phyloP scores from a whole-genome alignment of 1,140 invertebrate species.

The Drosophila navojoa region DNA sequence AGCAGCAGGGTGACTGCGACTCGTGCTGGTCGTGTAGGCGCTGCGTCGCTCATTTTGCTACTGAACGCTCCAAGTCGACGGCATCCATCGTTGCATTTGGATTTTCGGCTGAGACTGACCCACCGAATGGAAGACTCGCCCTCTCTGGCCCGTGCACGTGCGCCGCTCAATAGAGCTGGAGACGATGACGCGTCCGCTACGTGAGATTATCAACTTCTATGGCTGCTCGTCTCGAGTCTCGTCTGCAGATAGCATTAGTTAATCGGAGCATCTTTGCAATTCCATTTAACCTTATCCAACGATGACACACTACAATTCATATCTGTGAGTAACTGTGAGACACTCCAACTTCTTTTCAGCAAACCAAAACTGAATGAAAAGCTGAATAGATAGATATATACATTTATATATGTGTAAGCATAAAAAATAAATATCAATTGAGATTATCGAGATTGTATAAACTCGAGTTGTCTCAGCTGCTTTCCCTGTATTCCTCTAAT shows the following conservation, averaged over 20 bases:
- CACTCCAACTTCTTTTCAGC: too few species aligned
- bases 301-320: conserved; percentile 56
- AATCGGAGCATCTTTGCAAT: conserved; percentile 19
- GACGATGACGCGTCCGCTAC: conserved; percentile 45
- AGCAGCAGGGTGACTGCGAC: conserved; percentile 35
- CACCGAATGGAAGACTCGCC: conserved; percentile 47
- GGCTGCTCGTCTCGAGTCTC: conserved; percentile 36
- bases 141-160: conserved; percentile 17
- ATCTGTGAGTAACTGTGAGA: not conserved
- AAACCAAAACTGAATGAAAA: conserved; percentile 5
- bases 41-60: conserved; percentile 60
- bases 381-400: too few species aligned
- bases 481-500: too few species aligned
- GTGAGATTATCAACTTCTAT: conserved; percentile 68
- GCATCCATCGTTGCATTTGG: conserved; percentile 34
- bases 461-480: too few species aligned
- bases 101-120: conserved; percentile 25
- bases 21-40: conserved; percentile 41
- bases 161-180: conserved; percentile 25
- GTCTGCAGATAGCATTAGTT: conserved; percentile 70
- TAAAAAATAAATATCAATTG: too few species aligned
- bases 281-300: conserved; percentile 35
- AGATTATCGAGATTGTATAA: too few species aligned
- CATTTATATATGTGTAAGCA: too few species aligned
- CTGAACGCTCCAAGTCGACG: conserved; percentile 50